Percentiles rank a stretch among this genome's conserved stretches.
Evolutionary conservation across 2,888 invertebrate species (phyloP).

Genomic region (Villa cingulata): DNA sequence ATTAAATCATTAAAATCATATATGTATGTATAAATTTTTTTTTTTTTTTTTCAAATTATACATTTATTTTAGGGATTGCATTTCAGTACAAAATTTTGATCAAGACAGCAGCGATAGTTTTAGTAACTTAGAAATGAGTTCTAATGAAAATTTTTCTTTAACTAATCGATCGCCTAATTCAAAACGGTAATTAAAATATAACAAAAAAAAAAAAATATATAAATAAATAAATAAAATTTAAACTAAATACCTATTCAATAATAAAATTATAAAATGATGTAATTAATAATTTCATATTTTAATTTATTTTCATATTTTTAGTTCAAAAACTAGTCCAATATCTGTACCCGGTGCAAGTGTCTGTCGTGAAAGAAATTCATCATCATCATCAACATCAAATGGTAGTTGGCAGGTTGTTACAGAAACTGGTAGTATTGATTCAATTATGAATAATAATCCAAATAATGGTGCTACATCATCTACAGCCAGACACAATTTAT

Average conservation of each 20-base stretch:
- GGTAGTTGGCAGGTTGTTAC: slow-evolving; percentile 60
- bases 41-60: background rate
- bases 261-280: no score
- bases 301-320: no score
- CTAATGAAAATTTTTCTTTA: slow-evolving; percentile 24
- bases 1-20: no score
- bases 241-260: no score
- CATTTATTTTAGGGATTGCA: slow-evolving; percentile 21
- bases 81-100: slow-evolving; percentile 15
- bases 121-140: slow-evolving; percentile 33
- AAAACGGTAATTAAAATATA: slow-evolving; percentile 22
- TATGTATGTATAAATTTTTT: no score
- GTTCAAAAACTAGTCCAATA: slow-evolving; percentile 45
- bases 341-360: slow-evolving; percentile 42
- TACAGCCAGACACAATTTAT: background rate
- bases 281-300: background rate
- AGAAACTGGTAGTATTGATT: slow-evolving; percentile 46
- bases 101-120: slow-evolving; percentile 34
- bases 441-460: slow-evolving; percentile 19
- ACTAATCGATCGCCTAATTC: slow-evolving; percentile 29
- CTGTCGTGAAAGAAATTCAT: slow-evolving; percentile 44
- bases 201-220: no score
- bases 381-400: slow-evolving; percentile 44
- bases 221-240: no score
- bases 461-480: background rate